Base-by-base conservation (phyloP, 2,797 vertebrate genomes). In the Ctenosaura bakeri region DNA sequence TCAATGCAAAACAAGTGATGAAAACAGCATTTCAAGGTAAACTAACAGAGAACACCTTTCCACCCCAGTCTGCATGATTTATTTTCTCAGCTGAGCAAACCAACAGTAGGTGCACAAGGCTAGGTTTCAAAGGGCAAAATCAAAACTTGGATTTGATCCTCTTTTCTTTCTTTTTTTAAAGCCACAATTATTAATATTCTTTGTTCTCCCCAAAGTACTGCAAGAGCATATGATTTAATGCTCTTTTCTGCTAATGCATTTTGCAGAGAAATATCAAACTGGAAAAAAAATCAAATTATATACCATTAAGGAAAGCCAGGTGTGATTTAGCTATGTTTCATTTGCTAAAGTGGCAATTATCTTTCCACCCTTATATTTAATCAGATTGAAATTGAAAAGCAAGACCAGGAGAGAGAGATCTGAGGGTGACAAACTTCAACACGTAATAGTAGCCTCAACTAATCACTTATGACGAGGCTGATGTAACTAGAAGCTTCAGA, bases 331-430 rank as follows among this genome's bases (percentile, higher is more conserved):
- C 16, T 82, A 54, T 56, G 79, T 35, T 77, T 89, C 83, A 83
- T 86, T 91, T 89, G 74, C 35, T 85, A 42, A 89, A 81, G 74
- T 89, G 83, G 74, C 81, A 76, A 20, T 89, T 93, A 52, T 66
- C 54, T 20, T 86, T 91, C 81, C 73, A 1, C 84, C 22, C 84
- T 86, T 62, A 56, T 54, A 71, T 89, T 89, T 91, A 89, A 91
- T 87, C 88, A 91, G 80, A 89, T 83, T 46, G 71, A 83, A 86
- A 81, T 76, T 81, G 26, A 38, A 54, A 84, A 73, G 24, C 26
- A 42, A 4, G 77, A 66, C 35, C n/a, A 64, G 66, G 46, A 80
- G 64, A 83, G 32, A 42, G 42, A 54, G 46, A 64, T 76, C 3
- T 4, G 59, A 90, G n/a, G 71, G 54, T 83, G 89, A 87, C 79